phyloP scores from a whole-genome alignment of 2,888 invertebrate species.

The Chesias legatella region DNA sequence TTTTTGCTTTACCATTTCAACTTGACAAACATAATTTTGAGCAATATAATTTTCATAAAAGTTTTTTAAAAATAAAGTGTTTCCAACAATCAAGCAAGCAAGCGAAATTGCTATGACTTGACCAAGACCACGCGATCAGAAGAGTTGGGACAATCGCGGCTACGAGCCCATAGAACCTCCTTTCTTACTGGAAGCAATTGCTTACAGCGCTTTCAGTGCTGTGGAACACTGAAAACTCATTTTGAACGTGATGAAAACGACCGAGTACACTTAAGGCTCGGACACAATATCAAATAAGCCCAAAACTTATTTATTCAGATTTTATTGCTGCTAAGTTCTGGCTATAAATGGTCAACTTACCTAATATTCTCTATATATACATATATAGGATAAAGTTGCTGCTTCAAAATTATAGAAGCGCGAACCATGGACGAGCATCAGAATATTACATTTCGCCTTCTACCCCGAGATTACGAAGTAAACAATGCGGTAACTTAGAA shows the following conservation, averaged over 20 bases:
- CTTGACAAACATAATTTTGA: no score
- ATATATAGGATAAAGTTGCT: no score
- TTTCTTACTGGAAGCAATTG: constrained; percentile 13
- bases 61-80: no score
- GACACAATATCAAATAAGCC: background rate
- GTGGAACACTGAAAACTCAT: constrained; percentile 20
- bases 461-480: constrained; percentile 9
- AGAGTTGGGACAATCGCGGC: no score
- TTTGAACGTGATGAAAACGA: constrained; percentile 22
- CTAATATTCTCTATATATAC: no score
- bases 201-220: constrained; percentile 5
- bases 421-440: constrained; percentile 2
- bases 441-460: constrained; percentile 4
- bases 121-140: background rate
- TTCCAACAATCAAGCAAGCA: no score
- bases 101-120: background rate
- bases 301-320: background rate
- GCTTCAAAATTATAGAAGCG: background rate
- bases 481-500: constrained; percentile 19
- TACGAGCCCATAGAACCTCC: background rate
- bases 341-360: no score
- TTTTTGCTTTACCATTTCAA: no score
- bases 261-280: constrained; percentile 15
- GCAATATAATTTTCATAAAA: no score
- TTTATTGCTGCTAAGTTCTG: no score